These are phyloP conservation scores for Pelodytes ibericus DNA, from an alignment of 2,797 vertebrate genomes.

Conservation along the genomic window DNA sequence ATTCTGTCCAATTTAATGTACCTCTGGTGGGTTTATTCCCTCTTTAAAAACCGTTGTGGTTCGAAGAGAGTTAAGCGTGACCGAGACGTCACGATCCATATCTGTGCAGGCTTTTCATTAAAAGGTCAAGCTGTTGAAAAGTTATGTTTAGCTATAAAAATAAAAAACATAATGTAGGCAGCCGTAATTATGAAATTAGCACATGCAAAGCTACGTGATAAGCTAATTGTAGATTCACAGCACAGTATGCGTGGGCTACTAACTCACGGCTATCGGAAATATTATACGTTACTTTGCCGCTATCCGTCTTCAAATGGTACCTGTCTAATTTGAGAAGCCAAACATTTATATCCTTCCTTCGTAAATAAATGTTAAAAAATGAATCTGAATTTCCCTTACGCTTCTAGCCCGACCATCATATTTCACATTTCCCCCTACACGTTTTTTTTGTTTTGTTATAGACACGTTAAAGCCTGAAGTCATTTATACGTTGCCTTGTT, in stretches of 20 bases:
- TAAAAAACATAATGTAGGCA: too few relatives aligned
- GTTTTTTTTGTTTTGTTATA: conserved; percentile 28
- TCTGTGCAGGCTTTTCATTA: too few relatives aligned
- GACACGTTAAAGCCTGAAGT: conserved; percentile 5
- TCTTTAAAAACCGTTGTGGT: too few relatives aligned
- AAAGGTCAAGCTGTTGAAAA: too few relatives aligned
- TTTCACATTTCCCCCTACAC: conserved; percentile 2
- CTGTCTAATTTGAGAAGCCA: conserved; percentile 23
- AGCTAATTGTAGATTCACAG: not conserved
- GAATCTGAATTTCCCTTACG: conserved; percentile 22
- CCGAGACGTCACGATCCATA: too few relatives aligned
- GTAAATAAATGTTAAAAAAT: conserved; percentile 39
- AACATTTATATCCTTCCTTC: conserved; percentile 10
- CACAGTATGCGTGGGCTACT: not conserved
- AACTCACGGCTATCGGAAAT: conserved; percentile 8
- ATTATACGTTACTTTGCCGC: not conserved
- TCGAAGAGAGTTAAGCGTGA: too few relatives aligned
- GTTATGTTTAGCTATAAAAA: too few relatives aligned
- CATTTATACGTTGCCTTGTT: not conserved
- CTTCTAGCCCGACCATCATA: conserved; percentile 38
- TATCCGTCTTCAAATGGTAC: conserved; percentile 31
- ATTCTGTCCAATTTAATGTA: too few relatives aligned
- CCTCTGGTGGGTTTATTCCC: too few relatives aligned
- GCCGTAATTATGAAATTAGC: not conserved
- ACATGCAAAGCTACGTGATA: not conserved